Evolutionary conservation across 1,140 invertebrate genomes (phyloP).

Genomic region (Conopomorpha cramerella): DNA sequence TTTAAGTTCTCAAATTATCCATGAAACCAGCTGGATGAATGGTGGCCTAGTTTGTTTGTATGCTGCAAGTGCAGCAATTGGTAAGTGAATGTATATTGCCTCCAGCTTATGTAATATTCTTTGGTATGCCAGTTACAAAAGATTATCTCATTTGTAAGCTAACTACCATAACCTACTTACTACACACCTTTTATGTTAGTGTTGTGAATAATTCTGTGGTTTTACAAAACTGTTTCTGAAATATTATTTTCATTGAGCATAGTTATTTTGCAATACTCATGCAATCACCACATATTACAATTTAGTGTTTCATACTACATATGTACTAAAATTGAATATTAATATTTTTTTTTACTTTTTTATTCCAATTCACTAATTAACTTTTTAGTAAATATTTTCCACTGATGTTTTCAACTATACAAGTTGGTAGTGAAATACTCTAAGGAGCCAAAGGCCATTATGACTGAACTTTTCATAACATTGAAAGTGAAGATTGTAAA

Average conservation of each 20-base stretch:
- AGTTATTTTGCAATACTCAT: not conserved
- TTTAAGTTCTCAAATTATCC: constrained; percentile 39
- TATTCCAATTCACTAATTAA: too few relatives aligned
- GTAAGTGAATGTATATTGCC: constrained; percentile 25
- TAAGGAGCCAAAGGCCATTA: too few relatives aligned
- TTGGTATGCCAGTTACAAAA: not conserved
- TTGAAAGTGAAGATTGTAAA: not conserved
- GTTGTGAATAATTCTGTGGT: not conserved
- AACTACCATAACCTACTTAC: too few relatives aligned
- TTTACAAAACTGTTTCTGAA: not conserved
- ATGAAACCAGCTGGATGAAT: constrained; percentile 39
- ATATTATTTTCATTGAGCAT: not conserved
- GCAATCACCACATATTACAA: too few relatives aligned
- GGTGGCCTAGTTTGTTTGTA: constrained; percentile 46
- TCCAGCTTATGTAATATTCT: constrained; percentile 10
- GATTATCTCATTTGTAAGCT: not conserved
- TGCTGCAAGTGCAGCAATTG: constrained; percentile 40
- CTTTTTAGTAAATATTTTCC: too few relatives aligned
- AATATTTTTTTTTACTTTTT: too few relatives aligned
- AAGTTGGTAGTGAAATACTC: too few relatives aligned
- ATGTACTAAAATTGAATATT: too few relatives aligned
- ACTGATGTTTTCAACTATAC: too few relatives aligned
- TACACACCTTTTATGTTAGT: not conserved
- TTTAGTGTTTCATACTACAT: too few relatives aligned
- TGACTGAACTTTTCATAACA: not conserved